Conservation (phyloP, 35 echinoderm and acorn worm genomes). For the Apostichopus japonicus region DNA sequence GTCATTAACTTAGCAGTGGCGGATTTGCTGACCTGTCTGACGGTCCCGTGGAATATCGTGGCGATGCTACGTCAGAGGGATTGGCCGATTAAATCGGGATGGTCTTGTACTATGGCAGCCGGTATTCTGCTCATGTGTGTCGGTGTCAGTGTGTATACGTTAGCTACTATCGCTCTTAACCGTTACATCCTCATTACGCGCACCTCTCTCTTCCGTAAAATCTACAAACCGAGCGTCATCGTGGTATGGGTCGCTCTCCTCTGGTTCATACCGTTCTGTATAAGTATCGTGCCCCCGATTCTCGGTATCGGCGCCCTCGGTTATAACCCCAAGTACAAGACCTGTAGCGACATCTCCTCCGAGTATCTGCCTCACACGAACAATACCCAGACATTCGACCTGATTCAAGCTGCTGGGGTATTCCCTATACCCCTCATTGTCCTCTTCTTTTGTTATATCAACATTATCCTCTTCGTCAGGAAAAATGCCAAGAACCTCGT, state of each 20-base stretch:
- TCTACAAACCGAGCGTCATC: constrained; percentile 64
- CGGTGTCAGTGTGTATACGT: constrained; percentile 62
- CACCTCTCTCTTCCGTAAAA: constrained; percentile 45
- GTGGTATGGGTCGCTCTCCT: constrained; percentile 43
- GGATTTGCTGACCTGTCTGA: constrained; percentile 64
- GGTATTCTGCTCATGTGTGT: constrained; percentile 61
- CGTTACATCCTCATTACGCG: constrained; percentile 71
- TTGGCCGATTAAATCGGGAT: constrained; percentile 11
- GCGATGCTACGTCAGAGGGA: constrained; percentile 43
- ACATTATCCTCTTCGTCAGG: constrained; percentile 65
- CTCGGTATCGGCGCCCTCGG: constrained; percentile 56
- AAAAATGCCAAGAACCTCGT: constrained; percentile 38
- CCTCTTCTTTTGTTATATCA: constrained; percentile 71
- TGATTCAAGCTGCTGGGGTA: constrained; percentile 60
- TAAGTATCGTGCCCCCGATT: constrained; percentile 57
- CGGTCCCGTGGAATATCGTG: constrained; percentile 60
- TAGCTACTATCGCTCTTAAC: constrained; percentile 71
- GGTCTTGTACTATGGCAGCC: constrained; percentile 37
- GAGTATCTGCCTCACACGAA: constrained; percentile 33
- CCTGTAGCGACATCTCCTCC: constrained; percentile 57
- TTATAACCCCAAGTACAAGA: constrained; percentile 65
- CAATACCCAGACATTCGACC: constrained; percentile 49
- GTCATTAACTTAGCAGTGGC: constrained; percentile 81
- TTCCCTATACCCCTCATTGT: constrained; percentile 76
- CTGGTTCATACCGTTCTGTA: constrained; percentile 62